phyloP scores from a whole-genome alignment of 2,888 invertebrate genomes.

The Biston betularia region DNA sequence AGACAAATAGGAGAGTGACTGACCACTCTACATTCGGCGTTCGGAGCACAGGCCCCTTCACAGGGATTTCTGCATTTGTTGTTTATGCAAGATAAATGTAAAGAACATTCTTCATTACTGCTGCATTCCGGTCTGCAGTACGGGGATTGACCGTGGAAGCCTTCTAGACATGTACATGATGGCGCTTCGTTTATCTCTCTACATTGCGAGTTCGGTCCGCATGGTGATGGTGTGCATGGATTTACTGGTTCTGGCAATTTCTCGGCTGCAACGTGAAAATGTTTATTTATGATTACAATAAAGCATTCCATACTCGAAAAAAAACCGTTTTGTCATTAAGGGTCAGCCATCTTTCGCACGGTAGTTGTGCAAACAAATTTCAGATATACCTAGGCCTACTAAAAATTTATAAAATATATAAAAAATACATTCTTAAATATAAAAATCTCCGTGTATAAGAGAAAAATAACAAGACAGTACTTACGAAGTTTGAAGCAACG shows the following conservation, averaged over 20 bases:
- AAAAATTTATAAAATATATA: too few species aligned
- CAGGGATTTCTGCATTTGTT: constrained; percentile 93
- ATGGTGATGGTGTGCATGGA: constrained; percentile 92
- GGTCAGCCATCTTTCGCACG: not conserved
- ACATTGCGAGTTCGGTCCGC: constrained; percentile 92
- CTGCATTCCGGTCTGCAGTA: constrained; percentile 93
- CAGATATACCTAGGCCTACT: too few species aligned
- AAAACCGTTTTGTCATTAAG: not conserved
- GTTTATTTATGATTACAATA: not conserved
- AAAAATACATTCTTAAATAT: too few species aligned
- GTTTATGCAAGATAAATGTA: constrained; percentile 90
- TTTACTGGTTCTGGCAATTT: constrained; percentile 81
- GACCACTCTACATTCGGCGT: constrained; percentile 91
- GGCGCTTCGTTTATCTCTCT: constrained; percentile 89
- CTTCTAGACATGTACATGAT: constrained; percentile 90
- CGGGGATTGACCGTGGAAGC: constrained; percentile 90
- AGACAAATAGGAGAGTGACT: constrained; percentile 92
- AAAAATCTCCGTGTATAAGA: not conserved
- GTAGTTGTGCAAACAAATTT: too few species aligned
- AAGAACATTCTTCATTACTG: constrained; percentile 90
- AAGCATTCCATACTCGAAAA: constrained; percentile 13
- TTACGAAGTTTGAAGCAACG: constrained; percentile 86
- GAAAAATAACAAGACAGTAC: constrained; percentile 49
- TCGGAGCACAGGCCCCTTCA: constrained; percentile 89
- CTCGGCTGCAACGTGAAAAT: constrained; percentile 73